These are phyloP conservation scores for Orussus abietinus DNA, from an alignment of 1,140 invertebrate species.

Conservation along the genomic window DNA sequence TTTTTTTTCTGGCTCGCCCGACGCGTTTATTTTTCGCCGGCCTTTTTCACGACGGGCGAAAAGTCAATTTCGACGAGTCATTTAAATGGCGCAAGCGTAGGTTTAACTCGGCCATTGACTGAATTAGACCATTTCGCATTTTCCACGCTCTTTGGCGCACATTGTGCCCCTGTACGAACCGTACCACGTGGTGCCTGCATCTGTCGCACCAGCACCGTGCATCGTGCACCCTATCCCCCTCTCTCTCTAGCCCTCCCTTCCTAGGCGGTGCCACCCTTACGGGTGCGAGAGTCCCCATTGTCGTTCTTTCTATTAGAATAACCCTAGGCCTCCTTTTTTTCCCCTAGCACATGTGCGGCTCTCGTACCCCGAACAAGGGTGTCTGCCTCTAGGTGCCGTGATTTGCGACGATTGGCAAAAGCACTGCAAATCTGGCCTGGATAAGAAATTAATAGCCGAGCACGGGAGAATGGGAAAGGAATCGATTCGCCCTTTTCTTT, in stretches of 20 bases:
- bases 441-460: slow-evolving; percentile 10
- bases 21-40: no score
- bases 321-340: slow-evolving; percentile 36
- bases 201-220: slow-evolving; percentile 27
- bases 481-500: no score
- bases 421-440: slow-evolving; percentile 4
- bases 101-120: slow-evolving; percentile 25
- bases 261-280: slow-evolving; percentile 24
- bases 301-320: slow-evolving; percentile 37
- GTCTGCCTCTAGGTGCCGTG: slow-evolving; percentile 5
- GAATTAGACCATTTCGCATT: slow-evolving; percentile 30
- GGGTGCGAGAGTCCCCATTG: slow-evolving; percentile 28
- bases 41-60: no score
- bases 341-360: slow-evolving; percentile 36
- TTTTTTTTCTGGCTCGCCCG: no score
- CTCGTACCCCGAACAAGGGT: no score
- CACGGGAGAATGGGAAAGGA: slow-evolving; percentile 6
- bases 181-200: slow-evolving; percentile 36
- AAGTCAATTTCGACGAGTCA: no score
- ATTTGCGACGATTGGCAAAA: slow-evolving; percentile 12
- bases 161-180: slow-evolving; percentile 24
- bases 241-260: no score
- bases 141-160: slow-evolving; percentile 20
- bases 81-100: slow-evolving; percentile 13
- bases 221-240: slow-evolving; percentile 17